Evolutionary conservation across 1,140 invertebrate genomes (phyloP), one percentile per base, ranked within the genome.

Genomic region (Drosophila nikananu): DNA sequence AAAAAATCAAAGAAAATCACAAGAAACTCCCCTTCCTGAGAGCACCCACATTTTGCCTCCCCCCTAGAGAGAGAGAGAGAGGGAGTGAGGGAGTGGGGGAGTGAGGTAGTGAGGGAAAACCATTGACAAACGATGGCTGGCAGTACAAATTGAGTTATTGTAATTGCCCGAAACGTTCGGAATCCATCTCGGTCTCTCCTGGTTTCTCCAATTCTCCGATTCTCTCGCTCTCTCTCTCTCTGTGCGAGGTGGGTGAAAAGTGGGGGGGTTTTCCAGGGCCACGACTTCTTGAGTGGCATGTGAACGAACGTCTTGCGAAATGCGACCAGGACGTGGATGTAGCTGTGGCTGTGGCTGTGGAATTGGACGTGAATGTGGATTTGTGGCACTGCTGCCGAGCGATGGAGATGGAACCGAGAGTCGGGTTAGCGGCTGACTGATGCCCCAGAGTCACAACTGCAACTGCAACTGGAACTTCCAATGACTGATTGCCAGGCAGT

Each of bases 251-350:
- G 21, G 46, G 55, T 72, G 48, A 49, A 49, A 37, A 44, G 37
- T 30, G 30, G 48, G 68, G 72, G 66, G 62, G 25, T 59, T 74
- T 60, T 79, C 72, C 84, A 89, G 81, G 80, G 83, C 83, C 83
- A 87, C 83, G 84, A 87, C 81, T 89, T 89, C 77, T 87, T 87
- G 83, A 87, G 83, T 87, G 86, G 83, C 83, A 87, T 87, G 83
- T 87, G 83, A 87, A 87, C 83, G 81, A 87, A 74, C 68, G 51
- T 57, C 52, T 65, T 84, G 72, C 75, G 75, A 77, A 78, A 78
- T 59, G 76, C 41, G 51, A 68, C 48, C 74, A 60, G 49, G 52
- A 67, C 49, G 58, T 51, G 52, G 59, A 35, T 66, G 37, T 46
- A 46, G 23, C 19, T 63, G 41, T 51, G 66, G 57, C 1, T 65